Evolutionary conservation across 2,797 vertebrate species (phyloP), one percentile per base, ranked within the genome.

Genomic region (Gobio occitaniae): DNA sequence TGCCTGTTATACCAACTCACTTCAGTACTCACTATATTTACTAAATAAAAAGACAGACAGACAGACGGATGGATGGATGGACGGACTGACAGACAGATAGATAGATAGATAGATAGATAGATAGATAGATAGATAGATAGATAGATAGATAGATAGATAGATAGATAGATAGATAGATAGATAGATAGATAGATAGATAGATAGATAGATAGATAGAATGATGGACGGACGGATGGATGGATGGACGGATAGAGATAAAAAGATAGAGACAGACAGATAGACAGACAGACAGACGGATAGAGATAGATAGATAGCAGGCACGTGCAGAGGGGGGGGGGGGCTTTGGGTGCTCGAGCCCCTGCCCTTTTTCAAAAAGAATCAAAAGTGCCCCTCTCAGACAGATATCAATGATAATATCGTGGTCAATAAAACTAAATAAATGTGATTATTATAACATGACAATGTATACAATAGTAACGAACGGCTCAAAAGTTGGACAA

Each of bases 91-190:
- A 13, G 19, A 47, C 5, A 7, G 19, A n/a, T 1, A 3, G 41
- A 25, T 1, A 0, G 25, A 21, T 8, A n/a, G 16, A 19, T 11
- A 7, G 19, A n/a, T 2, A 3, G 41, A 25, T 1, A 0, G 25
- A 21, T 8, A n/a, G 66, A 69, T 10, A 19, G 66, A 69, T 19
- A 19, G 66, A 66, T 9, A 36, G 13, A 38, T 4, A 32, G 66
- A 69, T 10, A 19, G 66, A 69, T 19, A 19, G 66, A 66, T 9
- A 36, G 16, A 69, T 10, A 69, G 36, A 69, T 0, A 10, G 36
- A 41, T 11, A 17, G 36, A 69, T 19, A 10, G 66, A 41, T 17
- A 69, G 66, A 69, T 21, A 69, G 66, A 69, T 41, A 69, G 66
- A 41, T 17, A 69, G 32, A 41, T 41, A n/a, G 19, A 69, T 17